These are phyloP conservation scores for Dendroctonus valens DNA, from an alignment of 1,140 invertebrate species.

Conservation along the genomic window DNA sequence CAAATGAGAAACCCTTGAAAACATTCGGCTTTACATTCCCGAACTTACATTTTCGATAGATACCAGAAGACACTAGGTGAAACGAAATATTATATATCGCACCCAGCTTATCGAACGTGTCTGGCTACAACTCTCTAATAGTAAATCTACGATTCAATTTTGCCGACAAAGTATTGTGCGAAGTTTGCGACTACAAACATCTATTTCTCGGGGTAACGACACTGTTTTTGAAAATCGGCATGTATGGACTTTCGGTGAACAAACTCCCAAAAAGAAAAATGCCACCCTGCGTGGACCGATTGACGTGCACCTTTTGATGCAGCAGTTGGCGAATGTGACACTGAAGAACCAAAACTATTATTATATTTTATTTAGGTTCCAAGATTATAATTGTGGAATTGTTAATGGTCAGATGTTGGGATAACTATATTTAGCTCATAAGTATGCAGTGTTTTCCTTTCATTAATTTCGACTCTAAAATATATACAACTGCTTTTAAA, in stretches of 20 bases:
- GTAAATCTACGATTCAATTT: not conserved
- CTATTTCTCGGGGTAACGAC: slow-evolving; percentile 20
- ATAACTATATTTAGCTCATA: no score
- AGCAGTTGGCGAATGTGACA: slow-evolving; percentile 1
- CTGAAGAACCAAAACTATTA: not conserved
- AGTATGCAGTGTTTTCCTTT: no score
- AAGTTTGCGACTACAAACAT: slow-evolving; percentile 5
- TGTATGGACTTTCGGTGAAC: not conserved
- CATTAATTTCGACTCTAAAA: no score
- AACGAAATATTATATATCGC: no score
- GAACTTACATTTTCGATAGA: no score
- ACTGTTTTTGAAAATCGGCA: slow-evolving; percentile 17
- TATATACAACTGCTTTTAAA: no score
- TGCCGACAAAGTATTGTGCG: slow-evolving; percentile 19
- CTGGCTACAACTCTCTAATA: slow-evolving; percentile 13
- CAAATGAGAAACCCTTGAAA: no score
- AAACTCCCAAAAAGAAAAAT: slow-evolving; percentile 8
- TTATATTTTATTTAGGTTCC: not conserved
- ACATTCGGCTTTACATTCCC: no score
- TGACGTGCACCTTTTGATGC: slow-evolving; percentile 5
- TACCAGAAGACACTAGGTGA: no score
- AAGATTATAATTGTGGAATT: no score
- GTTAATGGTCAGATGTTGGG: no score
- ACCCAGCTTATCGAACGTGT: not conserved
- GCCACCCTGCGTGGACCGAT: slow-evolving; percentile 29